Base-by-base conservation (phyloP, 2,113 vertebrate species). In the Pteropus alecto region DNA sequence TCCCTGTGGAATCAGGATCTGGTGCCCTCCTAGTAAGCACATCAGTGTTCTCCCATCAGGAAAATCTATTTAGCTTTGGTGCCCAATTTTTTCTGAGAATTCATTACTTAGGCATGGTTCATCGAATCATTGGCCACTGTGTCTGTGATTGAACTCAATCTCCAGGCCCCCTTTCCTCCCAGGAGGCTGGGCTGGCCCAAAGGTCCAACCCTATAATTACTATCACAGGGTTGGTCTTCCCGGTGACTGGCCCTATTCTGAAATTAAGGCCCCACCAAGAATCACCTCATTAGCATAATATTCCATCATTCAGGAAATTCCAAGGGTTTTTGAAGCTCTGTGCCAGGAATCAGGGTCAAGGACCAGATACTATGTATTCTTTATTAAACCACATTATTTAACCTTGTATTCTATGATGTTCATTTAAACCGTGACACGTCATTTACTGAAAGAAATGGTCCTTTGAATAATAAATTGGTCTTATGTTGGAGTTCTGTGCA, bases 381-480 rank as follows among this genome's bases (percentile, higher is more conserved):
- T 56, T 74, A 79, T 24, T 89, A 73, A 35, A 84, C 46, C 78
- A 84, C 61, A 85, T 84, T 81, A 89, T 71, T 76, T 94, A 33
- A 91, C 24, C 16, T 87, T 61, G 65, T 93, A 63, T 95, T 90
- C 65, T 85, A 87, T 51, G 9, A 93, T 71, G 41, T 87, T 77
- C 11, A 93, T 89, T 87, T 94, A 93, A 96, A 71, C 68, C 15
- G 77, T 11, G 1, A 90, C 82, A 38, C 41, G 38, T 90, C 33
- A 82, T 79, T 90, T 94, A 90, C 56, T 93, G 26, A 22, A 95
- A 87, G 43, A 87, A 92, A 65, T 93, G 60, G 54, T 77, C 54
- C 90, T 65, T 76, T 94, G 61, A 83, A 71, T 28, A 94, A 94
- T 33, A 81, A 65, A 81, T 43, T 83, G 35, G 38, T 46, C 43